Conservation (phyloP, 2,888 invertebrate species). For the Agrypnus murinus region DNA sequence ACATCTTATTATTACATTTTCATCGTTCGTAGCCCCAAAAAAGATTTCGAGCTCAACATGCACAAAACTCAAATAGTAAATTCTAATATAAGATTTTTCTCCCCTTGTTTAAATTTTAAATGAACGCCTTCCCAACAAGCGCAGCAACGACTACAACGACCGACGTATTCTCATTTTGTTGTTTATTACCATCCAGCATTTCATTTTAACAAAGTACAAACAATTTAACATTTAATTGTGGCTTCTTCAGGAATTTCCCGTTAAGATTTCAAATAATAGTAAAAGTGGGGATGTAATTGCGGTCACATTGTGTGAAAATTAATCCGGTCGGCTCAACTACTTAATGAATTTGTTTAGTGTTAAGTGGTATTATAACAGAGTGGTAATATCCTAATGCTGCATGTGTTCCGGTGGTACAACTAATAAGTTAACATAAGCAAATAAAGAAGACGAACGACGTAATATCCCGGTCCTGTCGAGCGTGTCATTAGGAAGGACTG, state of each 20-base stretch:
- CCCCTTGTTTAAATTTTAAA: no score
- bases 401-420: slow-evolving; percentile 36
- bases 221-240: not conserved
- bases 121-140: no score
- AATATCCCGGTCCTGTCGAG: slow-evolving; percentile 64
- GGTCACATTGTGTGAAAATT: not conserved
- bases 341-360: slow-evolving; percentile 30
- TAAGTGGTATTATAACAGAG: slow-evolving; percentile 22
- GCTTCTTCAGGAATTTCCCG: not conserved
- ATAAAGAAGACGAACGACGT: slow-evolving; percentile 56
- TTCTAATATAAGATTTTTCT: no score
- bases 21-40: no score
- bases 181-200: no score
- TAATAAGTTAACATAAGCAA: slow-evolving; percentile 45
- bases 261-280: not conserved
- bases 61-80: no score
- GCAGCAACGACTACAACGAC: no score
- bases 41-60: no score
- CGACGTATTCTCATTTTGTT: no score
- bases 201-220: no score
- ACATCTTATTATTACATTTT: no score
- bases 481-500: slow-evolving; percentile 69
- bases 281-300: slow-evolving; percentile 17
- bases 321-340: not conserved
- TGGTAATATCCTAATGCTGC: slow-evolving; percentile 31